Base-by-base conservation (phyloP, 2,113 vertebrate species). In the Arenaria interpres region DNA sequence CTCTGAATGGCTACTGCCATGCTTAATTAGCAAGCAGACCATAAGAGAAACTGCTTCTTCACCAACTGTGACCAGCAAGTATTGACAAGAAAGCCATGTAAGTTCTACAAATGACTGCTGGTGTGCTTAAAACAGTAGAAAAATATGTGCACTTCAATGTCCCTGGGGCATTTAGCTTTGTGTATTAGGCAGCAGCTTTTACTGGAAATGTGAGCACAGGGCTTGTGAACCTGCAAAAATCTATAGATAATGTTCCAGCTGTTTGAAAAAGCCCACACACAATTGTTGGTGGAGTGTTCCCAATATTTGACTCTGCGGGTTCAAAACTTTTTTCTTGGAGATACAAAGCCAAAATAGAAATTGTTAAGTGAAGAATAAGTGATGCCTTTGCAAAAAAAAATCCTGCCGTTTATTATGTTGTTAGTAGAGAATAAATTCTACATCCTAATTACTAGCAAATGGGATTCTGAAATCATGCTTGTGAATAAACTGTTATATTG, bases 11-110 rank as follows among this genome's bases (percentile, higher is more conserved):
- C 71, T 93, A 69, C 51, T 88, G 81, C 75, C 71, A 41, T 69
- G 77, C 66, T 94, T 97, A 97, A 96, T 97, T 97, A 97, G 85
- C 69, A 96, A 78, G 46, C 23, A 74, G 63, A 86, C 93, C 82
- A 96, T 97, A 98, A 97, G 93, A 98, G 97, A 98, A 98, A 97
- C 98, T 98, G 90, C 91, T 97, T 97, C 98, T 98, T 98, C 97
- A 97, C 97, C 97, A 96, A 94, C 97, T 94, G 93, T 93, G 94
- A 97, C 79, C 95, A 97, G 95, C 96, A 96, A 94, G 89, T 96
- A 94, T 97, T 96, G 94, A 96, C 95, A 96, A 95, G 81, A 96
- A 97, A 95, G 88, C 63, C 51, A 51, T 68, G 85, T 95, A 95
- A 97, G 97, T 82, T 94, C 88, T 92, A 54, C 89, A 96, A 76